Evolutionary conservation across 2,888 invertebrate genomes (phyloP).

Genomic region (Pyralis farinalis): DNA sequence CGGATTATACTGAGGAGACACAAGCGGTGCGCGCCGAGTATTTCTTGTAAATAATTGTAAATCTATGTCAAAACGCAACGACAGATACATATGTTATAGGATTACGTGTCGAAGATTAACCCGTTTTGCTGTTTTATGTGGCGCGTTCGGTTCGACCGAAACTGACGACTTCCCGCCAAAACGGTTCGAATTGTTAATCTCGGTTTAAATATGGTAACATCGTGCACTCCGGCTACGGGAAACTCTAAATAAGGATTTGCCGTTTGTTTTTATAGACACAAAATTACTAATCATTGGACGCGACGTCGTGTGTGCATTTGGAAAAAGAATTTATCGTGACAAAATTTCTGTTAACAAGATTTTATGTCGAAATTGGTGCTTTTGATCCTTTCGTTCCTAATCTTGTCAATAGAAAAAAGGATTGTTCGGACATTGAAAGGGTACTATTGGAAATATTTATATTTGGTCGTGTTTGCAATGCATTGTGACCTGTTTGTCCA

Average conservation of each 20-base stretch:
- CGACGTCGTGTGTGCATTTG: background rate
- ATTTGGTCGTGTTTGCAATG: slow-evolving; percentile 26
- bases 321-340: slow-evolving; percentile 16
- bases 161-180: slow-evolving; percentile 68
- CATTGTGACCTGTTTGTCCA: slow-evolving; percentile 60
- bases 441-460: slow-evolving; percentile 58
- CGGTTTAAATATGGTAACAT: slow-evolving; percentile 59
- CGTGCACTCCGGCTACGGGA: slow-evolving; percentile 45
- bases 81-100: slow-evolving; percentile 77
- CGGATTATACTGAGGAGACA: slow-evolving; percentile 66
- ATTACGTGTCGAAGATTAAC: slow-evolving; percentile 67
- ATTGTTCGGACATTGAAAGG: slow-evolving; percentile 34
- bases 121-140: slow-evolving; percentile 72
- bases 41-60: slow-evolving; percentile 79
- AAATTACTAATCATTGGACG: slow-evolving; percentile 17
- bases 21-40: slow-evolving; percentile 56
- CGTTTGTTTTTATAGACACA: slow-evolving; percentile 45
- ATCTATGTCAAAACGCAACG: slow-evolving; percentile 78
- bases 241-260: slow-evolving; percentile 52
- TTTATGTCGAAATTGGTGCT: slow-evolving; percentile 27
- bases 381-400: slow-evolving; percentile 33
- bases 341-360: slow-evolving; percentile 23
- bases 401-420: slow-evolving; percentile 33
- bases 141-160: slow-evolving; percentile 43
- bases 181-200: slow-evolving; percentile 54